Evolutionary conservation across 37 sponge, comb jelly and placozoan genomes (phyloP).

Genomic region (Ianthella basta): DNA sequence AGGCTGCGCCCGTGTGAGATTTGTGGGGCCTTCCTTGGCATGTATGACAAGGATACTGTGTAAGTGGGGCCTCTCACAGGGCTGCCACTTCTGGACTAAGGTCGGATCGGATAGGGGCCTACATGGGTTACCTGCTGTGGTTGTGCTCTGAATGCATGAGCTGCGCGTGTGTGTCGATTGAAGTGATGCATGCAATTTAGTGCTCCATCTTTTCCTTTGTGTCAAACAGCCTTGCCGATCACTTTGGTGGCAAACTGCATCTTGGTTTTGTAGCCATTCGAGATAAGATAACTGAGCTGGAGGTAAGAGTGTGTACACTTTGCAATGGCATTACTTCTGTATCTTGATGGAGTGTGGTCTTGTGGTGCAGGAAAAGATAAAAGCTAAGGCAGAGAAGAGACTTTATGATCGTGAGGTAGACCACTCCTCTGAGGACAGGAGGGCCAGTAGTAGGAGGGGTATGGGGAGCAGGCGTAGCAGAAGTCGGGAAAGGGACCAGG

Average conservation of each 20-base stretch:
- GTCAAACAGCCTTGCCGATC: slow-evolving; percentile 86
- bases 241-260: slow-evolving; percentile 99
- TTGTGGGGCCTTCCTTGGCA: slow-evolving; percentile 74
- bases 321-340: neutral
- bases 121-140: neutral
- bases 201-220: neutral
- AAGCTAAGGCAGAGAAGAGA: slow-evolving; percentile 42
- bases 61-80: neutral
- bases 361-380: neutral
- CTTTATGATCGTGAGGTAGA: slow-evolving; percentile 55
- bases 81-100: neutral
- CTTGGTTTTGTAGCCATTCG: slow-evolving; percentile 96
- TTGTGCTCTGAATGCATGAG: neutral
- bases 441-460: slow-evolving; percentile 14
- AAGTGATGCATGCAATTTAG: neutral
- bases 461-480: slow-evolving; percentile 34
- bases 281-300: slow-evolving; percentile 80
- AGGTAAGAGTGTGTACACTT: slow-evolving; percentile 59
- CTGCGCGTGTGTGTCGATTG: slow-evolving; percentile 2
- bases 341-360: neutral
- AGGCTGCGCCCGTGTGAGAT: slow-evolving; percentile 72
- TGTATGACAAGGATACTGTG: slow-evolving; percentile 74
- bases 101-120: neutral
- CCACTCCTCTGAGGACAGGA: slow-evolving; percentile 39
- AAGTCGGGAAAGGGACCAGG: slow-evolving; percentile 29